These are phyloP conservation scores for Hafferia zeledoni DNA, from an alignment of 2,797 vertebrate genomes.

Conservation along the genomic window DNA sequence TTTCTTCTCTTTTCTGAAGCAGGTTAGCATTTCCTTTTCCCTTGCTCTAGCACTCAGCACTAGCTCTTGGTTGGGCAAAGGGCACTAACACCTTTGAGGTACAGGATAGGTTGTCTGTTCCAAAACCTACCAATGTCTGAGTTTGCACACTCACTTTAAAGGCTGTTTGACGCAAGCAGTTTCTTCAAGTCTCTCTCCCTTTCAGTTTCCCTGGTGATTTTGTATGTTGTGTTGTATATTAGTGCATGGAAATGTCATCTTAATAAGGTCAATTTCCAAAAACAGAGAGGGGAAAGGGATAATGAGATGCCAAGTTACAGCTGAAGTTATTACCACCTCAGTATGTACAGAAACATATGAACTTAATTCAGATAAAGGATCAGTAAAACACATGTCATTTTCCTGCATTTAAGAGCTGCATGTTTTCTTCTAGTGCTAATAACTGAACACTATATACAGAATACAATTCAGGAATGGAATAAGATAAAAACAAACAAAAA, in stretches of 20 bases:
- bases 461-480: not conserved
- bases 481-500: not conserved
- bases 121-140: not conserved
- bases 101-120: not conserved
- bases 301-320: not conserved
- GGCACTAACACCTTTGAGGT: not conserved
- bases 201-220: not conserved
- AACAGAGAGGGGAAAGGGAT: not conserved
- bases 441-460: not conserved
- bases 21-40: not conserved
- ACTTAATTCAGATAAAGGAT: not conserved
- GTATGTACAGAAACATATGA: not conserved
- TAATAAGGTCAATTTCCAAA: not conserved
- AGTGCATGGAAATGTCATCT: constrained; percentile 13
- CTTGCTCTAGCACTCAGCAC: not conserved
- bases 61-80: not conserved
- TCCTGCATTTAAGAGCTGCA: not conserved
- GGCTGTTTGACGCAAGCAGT: not conserved
- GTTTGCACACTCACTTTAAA: not conserved
- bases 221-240: not conserved
- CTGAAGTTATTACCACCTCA: not conserved
- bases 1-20: not conserved
- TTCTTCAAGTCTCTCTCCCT: not conserved
- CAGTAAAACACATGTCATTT: not conserved
- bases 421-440: not conserved